Base-by-base conservation (phyloP, 2,113 vertebrate species). In the Gasterosteus aculeatus region DNA sequence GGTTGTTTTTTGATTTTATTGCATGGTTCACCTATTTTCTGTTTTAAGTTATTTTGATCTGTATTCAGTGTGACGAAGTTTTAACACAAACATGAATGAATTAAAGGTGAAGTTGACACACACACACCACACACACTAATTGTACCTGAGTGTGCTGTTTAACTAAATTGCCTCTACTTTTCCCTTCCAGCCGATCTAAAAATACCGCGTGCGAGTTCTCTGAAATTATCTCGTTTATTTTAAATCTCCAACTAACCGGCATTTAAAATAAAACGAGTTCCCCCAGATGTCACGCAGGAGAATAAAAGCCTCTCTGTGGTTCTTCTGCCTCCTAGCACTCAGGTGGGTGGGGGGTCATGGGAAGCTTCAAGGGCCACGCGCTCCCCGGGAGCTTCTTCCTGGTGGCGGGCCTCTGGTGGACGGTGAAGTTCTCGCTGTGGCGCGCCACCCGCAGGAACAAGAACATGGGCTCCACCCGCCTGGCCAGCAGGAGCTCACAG, bases 331-430 rank as follows among this genome's bases (percentile, higher is more conserved):
- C 33, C 33, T 5, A 33, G 5, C 33, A 5, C 33, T 38, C 46
- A 87, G 80, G 47, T 10, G 33, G 33, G 33, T 1, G 35, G 35
- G 44, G 19, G 4, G 85, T 57, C 64, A 98, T 98, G 96, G 97
- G 95, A 29, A 97, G 93, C 92, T 99, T 99, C 90, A 96, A 94
- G 93, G 98, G 98, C 7, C 98, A 99, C 19, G 96, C 94, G 0
- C 92, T 99, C 10, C 97, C 98, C 33, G 98, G 98, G 42, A 94
- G 90, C 78, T 97, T 98, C 83, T 98, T 99, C 76, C 82, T 96
- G 46, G 60, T 97, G 0, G 91, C 93, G 12, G 96, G 97, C n/a
- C 78, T 99, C 33, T 99, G 98, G 98, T 99, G 98, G 97, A 91
- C 94, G 1, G 93, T 86, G 64, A 99, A 97, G 76, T 90, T 89